These are phyloP conservation scores for Hepsetus odoe DNA, from an alignment of 2,113 vertebrate species.

Conservation along the genomic window DNA sequence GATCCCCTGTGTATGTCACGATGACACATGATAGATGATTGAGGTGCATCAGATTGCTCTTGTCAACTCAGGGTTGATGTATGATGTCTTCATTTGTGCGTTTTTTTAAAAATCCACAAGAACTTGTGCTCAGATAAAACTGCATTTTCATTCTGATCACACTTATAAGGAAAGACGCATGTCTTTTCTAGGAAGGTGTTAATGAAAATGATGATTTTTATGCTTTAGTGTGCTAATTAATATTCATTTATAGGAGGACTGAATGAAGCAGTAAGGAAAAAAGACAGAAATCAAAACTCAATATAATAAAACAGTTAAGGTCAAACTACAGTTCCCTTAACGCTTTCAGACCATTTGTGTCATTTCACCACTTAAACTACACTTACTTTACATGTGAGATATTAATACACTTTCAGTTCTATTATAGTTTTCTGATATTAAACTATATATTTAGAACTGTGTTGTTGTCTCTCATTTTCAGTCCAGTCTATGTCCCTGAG, in stretches of 20 bases:
- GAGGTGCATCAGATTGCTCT: not conserved
- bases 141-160: conserved; percentile 4
- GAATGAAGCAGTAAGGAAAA: conserved; percentile 58
- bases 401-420: no score
- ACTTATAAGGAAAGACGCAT: not conserved
- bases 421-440: no score
- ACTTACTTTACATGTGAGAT: no score
- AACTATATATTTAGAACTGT: no score
- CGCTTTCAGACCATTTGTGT: no score
- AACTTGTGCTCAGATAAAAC: not conserved
- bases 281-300: conserved; percentile 68
- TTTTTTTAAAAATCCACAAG: not conserved
- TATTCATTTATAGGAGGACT: conserved; percentile 63
- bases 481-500: no score
- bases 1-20: not conserved
- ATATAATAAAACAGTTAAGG: conserved; percentile 77
- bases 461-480: no score
- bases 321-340: no score
- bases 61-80: not conserved
- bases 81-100: not conserved
- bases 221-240: conserved; percentile 61
- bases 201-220: conserved; percentile 59
- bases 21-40: not conserved
- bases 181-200: not conserved
- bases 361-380: no score